Evolutionary conservation across 2,797 vertebrate species (phyloP), one percentile per base, ranked within the genome.

Genomic region (Zonotrichia albicollis): DNA sequence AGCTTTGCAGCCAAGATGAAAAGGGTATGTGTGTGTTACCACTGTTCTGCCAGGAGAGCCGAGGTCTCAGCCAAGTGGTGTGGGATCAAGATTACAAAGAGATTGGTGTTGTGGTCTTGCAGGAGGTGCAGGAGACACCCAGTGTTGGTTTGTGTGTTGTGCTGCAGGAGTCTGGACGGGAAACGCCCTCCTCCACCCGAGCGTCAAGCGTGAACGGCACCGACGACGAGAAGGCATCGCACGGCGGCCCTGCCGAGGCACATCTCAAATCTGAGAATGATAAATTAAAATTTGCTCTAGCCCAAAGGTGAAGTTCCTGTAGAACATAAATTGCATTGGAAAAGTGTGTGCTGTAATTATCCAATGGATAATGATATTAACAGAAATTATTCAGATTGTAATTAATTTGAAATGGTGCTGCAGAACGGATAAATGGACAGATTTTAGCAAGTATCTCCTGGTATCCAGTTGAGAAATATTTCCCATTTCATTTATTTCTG

Each of bases 171-270:
- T 98, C 98, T 51, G 98, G 98, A 77, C 97, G 97, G n/a, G 98
- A 99, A 93, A 99, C 98, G 11, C 98, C 98, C 4, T 98, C 98
- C 76, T 97, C 98, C 70, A 98, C 98, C 82, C 98, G 98, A 97
- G 98, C 98, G 1, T 99, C 99, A 80, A 99, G 99, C 48, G 97
- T 99, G 62, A 99, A 99, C 0, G 99, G 99, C 60, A 99, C 99
- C 0, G 99, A 99, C 0, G 99, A 99, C 29, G 99, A 99, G 94
- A 99, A 99, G 90, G 98, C 99, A 50, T 99, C 97, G 6, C 98
- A 98, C 0, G 97, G 97, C 1, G 95, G 97, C 26, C 98, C 99
- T 5, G 97, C 98, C 3, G 98, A 98, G 53, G 94, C 98, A 2
- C 97, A 98, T 84, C 97, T 99, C 84, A 98, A 98, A 96, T 99